phyloP scores from a whole-genome alignment of 2,888 invertebrate genomes.

The Endomychus coccineus region DNA sequence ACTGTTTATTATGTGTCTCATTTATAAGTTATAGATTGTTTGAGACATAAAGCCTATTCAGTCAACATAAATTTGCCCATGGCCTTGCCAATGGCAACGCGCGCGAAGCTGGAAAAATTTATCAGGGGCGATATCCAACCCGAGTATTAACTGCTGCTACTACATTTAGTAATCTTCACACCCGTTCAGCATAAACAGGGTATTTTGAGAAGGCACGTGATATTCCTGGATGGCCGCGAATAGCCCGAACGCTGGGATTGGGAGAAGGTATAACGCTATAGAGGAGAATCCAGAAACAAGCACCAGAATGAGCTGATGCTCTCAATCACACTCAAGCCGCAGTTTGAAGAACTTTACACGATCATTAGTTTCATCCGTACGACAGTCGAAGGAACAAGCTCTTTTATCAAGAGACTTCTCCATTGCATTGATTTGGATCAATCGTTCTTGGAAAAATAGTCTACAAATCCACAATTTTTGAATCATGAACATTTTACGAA shows the following conservation, averaged over 20 bases:
- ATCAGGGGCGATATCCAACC: too few species aligned
- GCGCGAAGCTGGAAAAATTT: too few species aligned
- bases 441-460: not conserved
- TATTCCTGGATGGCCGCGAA: not conserved
- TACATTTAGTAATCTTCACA: not conserved
- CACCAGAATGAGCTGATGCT: constrained; percentile 1
- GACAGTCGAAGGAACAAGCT: too few species aligned
- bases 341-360: not conserved
- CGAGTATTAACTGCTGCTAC: too few species aligned
- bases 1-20: too few species aligned
- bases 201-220: too few species aligned
- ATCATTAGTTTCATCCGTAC: too few species aligned
- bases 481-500: not conserved
- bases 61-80: too few species aligned
- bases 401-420: not conserved
- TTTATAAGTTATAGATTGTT: too few species aligned
- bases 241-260: not conserved
- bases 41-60: too few species aligned
- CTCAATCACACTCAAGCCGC: not conserved
- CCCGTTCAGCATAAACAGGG: not conserved
- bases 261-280: not conserved
- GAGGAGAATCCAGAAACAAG: too few species aligned
- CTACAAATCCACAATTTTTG: constrained; percentile 1
- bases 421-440: not conserved
- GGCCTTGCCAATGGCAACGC: too few species aligned